Conservation (phyloP, 1,140 invertebrate species). For the Drosophila obscura region DNA sequence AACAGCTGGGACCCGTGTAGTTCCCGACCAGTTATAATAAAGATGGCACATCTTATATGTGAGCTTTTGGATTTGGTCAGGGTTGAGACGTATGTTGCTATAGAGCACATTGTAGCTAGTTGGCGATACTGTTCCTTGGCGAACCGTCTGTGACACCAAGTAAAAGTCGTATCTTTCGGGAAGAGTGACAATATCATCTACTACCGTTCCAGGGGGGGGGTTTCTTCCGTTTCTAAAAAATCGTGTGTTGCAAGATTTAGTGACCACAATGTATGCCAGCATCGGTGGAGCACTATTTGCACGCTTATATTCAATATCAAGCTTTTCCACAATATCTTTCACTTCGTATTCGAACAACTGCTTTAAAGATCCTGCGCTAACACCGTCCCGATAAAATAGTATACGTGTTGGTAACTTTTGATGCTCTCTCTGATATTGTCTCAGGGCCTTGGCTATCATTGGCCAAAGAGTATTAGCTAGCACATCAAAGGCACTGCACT, state of each 20-base stretch:
- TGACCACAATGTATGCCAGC: slow-evolving; percentile 90
- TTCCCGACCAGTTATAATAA: slow-evolving; percentile 94
- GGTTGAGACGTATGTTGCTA: slow-evolving; percentile 86
- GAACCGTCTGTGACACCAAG: slow-evolving; percentile 90
- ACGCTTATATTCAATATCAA: slow-evolving; percentile 85
- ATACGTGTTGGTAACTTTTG: slow-evolving; percentile 85
- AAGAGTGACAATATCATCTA: slow-evolving; percentile 93
- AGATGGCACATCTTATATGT: slow-evolving; percentile 93
- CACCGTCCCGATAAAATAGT: slow-evolving; percentile 91
- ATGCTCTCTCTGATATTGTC: slow-evolving; percentile 84
- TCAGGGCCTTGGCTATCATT: slow-evolving; percentile 87
- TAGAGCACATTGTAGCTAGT: slow-evolving; percentile 92
- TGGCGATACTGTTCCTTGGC: slow-evolving; percentile 92
- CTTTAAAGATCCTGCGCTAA: slow-evolving; percentile 92
- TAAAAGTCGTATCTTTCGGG: slow-evolving; percentile 94
- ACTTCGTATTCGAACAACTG: slow-evolving; percentile 85
- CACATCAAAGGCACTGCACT: slow-evolving; percentile 90
- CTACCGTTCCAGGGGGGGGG: slow-evolving; percentile 93
- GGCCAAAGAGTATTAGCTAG: slow-evolving; percentile 87
- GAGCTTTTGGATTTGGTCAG: slow-evolving; percentile 89
- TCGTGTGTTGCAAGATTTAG: slow-evolving; percentile 89
- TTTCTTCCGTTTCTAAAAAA: slow-evolving; percentile 85
- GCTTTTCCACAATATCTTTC: slow-evolving; percentile 85
- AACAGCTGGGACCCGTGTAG: slow-evolving; percentile 92
- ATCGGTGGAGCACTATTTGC: slow-evolving; percentile 78